Conservation (phyloP, 2,888 invertebrate species). For the Chrysomela aeneicollis region DNA sequence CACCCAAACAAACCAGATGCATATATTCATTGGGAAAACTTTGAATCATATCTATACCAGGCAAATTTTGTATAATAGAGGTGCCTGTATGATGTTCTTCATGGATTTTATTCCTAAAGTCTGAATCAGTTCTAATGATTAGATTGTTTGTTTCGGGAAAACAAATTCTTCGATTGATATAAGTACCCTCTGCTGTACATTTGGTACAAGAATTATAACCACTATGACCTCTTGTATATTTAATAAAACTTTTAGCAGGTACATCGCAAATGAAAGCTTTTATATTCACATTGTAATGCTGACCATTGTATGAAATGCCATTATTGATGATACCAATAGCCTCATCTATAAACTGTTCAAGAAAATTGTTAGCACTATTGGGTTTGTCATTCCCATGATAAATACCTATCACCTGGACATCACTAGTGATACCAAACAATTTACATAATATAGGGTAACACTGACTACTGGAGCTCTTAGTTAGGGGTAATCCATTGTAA, state of each 20-base stretch:
- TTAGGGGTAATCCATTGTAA: slow-evolving; percentile 21
- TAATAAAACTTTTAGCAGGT: slow-evolving; percentile 36
- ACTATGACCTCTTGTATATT: slow-evolving; percentile 33
- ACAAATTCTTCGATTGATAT: slow-evolving; percentile 24
- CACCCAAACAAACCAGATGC: slow-evolving; percentile 35
- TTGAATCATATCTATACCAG: slow-evolving; percentile 40
- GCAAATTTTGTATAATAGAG: slow-evolving; percentile 38
- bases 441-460: slow-evolving; percentile 16
- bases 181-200: slow-evolving; percentile 30
- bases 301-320: slow-evolving; percentile 16
- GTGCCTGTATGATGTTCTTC: slow-evolving; percentile 35
- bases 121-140: slow-evolving; percentile 20
- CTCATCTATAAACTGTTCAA: slow-evolving; percentile 15
- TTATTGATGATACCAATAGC: slow-evolving; percentile 17
- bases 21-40: slow-evolving; percentile 41
- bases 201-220: slow-evolving; percentile 36
- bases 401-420: slow-evolving; percentile 6
- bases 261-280: slow-evolving; percentile 39
- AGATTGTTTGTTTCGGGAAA: slow-evolving; percentile 31
- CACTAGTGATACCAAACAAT: slow-evolving; percentile 1
- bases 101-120: slow-evolving; percentile 30
- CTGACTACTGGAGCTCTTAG: slow-evolving; percentile 18
- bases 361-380: slow-evolving; percentile 18
- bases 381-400: slow-evolving; percentile 24
- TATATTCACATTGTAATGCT: slow-evolving; percentile 13